Percentiles rank a stretch among this genome's conserved stretches.
Evolutionary conservation across 2,888 invertebrate genomes (phyloP).

Genomic region (Cinara cedri): DNA sequence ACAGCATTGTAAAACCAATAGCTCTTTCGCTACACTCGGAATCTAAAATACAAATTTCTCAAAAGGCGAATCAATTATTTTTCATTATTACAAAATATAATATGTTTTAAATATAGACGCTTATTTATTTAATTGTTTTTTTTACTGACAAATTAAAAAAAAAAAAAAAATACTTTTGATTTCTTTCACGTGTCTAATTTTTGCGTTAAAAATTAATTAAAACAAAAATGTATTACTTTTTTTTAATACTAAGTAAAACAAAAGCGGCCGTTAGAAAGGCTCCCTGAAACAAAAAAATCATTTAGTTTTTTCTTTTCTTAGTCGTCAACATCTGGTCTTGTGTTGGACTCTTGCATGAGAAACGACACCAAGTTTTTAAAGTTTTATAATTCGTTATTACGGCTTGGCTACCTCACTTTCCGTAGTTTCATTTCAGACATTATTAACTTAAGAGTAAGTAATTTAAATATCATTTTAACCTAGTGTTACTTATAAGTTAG

Average conservation of each 20-base stretch:
- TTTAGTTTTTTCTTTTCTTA: conserved; percentile 18
- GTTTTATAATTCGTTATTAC: conserved; percentile 35
- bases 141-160: no score
- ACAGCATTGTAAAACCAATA: no score
- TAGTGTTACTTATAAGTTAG: no score
- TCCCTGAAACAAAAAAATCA: conserved; percentile 31
- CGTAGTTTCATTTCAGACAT: conserved; percentile 8
- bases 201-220: no score
- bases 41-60: no score
- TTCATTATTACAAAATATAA: no score
- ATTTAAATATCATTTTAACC: conserved; percentile 16
- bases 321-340: conserved; percentile 26
- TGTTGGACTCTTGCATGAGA: conserved; percentile 5
- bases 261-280: neutral
- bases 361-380: conserved; percentile 23
- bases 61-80: no score
- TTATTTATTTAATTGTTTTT: no score
- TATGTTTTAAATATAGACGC: no score
- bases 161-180: no score
- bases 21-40: no score
- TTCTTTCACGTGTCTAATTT: no score
- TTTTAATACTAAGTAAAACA: conserved; percentile 5
- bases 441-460: conserved; percentile 1
- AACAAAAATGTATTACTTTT: neutral
- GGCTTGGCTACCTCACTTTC: conserved; percentile 9